phyloP scores from a whole-genome alignment of 1,140 invertebrate genomes.

The Acromyrmex echinatior region DNA sequence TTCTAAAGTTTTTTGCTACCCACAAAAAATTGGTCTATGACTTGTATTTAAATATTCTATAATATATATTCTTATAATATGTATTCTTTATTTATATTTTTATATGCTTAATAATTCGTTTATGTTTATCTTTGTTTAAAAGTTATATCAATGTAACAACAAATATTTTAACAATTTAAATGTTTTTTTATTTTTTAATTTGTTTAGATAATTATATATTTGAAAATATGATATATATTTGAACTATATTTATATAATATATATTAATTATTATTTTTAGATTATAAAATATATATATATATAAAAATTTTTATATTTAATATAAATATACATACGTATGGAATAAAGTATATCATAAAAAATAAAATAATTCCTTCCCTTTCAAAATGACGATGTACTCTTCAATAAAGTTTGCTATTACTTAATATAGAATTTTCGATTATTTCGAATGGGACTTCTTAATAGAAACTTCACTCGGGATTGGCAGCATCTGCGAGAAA shows the following conservation, averaged over 20 bases:
- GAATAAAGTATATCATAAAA: neutral
- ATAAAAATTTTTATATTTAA: neutral
- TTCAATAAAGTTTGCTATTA: constrained; percentile 7
- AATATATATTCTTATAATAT: neutral
- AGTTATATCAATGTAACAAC: neutral
- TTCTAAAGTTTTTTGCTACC: no score
- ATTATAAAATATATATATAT: no score
- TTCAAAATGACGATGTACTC: neutral
- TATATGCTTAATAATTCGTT: neutral
- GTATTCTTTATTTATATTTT: neutral
- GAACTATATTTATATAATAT: neutral
- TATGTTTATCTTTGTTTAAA: neutral
- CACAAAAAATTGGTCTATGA: no score
- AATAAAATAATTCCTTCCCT: constrained; percentile 23
- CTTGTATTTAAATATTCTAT: neutral
- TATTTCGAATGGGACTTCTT: constrained; percentile 82
- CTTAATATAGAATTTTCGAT: constrained; percentile 43
- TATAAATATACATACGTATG: no score
- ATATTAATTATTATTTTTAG: neutral
- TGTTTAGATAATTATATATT: neutral
- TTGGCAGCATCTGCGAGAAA: constrained; percentile 84
- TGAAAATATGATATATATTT: neutral
- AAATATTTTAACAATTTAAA: neutral
- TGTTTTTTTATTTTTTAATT: neutral
- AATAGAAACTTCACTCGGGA: constrained; percentile 85